These are phyloP conservation scores for Patella vulgata DNA, from an alignment of 1,140 invertebrate species.

Conservation along the genomic window DNA sequence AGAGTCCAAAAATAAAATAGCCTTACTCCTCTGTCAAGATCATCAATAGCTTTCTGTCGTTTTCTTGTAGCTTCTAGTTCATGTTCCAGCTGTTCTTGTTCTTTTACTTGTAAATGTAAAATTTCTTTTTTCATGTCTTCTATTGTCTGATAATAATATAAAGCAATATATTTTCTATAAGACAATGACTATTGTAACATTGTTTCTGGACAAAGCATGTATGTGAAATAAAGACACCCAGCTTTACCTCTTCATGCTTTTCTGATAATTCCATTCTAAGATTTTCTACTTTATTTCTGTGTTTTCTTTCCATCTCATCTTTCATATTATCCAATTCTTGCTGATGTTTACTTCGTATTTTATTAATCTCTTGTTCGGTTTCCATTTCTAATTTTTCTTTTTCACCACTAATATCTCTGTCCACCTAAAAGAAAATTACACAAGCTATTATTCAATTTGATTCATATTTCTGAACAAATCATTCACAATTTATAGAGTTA, in stretches of 20 bases:
- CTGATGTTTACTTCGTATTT: conserved; percentile 15
- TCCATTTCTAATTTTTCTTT: conserved; percentile 49
- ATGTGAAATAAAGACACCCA: not conserved
- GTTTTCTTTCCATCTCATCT: conserved; percentile 48
- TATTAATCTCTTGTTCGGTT: conserved; percentile 37
- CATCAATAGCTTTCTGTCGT: conserved; percentile 58
- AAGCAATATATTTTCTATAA: not conserved
- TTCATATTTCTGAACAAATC: no score
- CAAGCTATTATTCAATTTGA: not conserved
- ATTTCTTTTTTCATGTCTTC: conserved; percentile 43
- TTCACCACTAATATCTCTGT: conserved; percentile 44
- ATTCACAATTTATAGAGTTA: no score
- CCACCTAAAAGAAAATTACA: conserved; percentile 45
- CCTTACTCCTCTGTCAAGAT: conserved; percentile 60
- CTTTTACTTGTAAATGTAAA: conserved; percentile 45
- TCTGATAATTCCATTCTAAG: conserved; percentile 38
- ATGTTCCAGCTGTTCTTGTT: conserved; percentile 50
- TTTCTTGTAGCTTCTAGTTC: conserved; percentile 56
- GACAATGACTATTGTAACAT: conserved; percentile 47
- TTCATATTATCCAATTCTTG: conserved; percentile 6
- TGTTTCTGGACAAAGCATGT: conserved; percentile 17
- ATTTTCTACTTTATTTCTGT: conserved; percentile 47
- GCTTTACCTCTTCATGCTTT: conserved; percentile 53
- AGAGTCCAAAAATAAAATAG: no score
- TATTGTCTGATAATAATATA: conserved; percentile 39